These are phyloP conservation scores for Anhinga rufa DNA, from an alignment of 2,113 vertebrate species.

Conservation along the genomic window DNA sequence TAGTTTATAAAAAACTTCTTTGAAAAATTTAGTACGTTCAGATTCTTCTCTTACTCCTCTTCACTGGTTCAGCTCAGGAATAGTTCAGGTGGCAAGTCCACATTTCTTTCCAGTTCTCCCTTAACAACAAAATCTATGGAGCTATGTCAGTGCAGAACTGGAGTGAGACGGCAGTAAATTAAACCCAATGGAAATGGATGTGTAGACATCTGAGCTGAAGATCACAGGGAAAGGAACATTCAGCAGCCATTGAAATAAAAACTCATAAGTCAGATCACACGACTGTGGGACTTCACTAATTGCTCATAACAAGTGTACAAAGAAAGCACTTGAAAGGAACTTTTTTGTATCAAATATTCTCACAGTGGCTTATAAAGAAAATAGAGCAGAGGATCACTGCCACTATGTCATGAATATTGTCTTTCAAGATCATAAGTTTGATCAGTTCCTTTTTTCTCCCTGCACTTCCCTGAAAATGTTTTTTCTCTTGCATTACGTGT, in stretches of 20 bases:
- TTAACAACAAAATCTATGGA: not conserved
- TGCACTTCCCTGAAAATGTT: not conserved
- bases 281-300: slow-evolving; percentile 19
- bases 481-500: not conserved
- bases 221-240: not conserved
- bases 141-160: not conserved
- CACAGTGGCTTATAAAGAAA: slow-evolving; percentile 29
- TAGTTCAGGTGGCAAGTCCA: not conserved
- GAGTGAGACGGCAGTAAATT: not conserved
- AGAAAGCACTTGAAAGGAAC: slow-evolving; percentile 22
- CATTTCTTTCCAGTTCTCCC: not conserved
- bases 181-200: not conserved
- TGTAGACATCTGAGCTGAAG: slow-evolving; percentile 4
- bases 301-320: slow-evolving; percentile 32
- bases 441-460: not conserved
- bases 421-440: slow-evolving; percentile 35
- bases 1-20: not conserved
- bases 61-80: not conserved
- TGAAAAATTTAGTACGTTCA: not conserved
- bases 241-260: slow-evolving; percentile 6
- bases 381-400: slow-evolving; percentile 8
- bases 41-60: not conserved
- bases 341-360: slow-evolving; percentile 25
- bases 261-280: slow-evolving; percentile 3
- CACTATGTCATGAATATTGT: slow-evolving; percentile 26